Evolutionary conservation across 1,140 invertebrate species (phyloP).

Genomic region (Stegodyphus dumicola): DNA sequence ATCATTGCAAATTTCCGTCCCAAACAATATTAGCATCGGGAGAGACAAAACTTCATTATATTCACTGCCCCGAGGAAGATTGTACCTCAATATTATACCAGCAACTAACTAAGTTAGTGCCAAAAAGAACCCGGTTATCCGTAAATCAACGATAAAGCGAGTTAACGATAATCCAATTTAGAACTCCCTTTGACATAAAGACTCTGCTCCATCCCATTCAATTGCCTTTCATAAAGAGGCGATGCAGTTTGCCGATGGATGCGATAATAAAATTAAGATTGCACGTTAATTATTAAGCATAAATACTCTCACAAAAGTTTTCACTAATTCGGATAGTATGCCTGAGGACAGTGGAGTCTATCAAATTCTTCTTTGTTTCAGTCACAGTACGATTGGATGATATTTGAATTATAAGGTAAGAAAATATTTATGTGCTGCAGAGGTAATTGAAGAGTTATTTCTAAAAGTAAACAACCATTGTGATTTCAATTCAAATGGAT

Average conservation of each 20-base stretch:
- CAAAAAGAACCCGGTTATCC: conserved; percentile 41
- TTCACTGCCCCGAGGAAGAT: conserved; percentile 23
- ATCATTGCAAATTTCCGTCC: too few relatives aligned
- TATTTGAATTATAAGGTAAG: too few relatives aligned
- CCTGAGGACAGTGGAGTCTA: too few relatives aligned
- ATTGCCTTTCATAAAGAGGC: background rate
- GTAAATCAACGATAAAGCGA: conserved; percentile 46
- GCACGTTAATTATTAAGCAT: conserved; percentile 36
- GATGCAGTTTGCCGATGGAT: background rate
- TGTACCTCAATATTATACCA: conserved; percentile 35
- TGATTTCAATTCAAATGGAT: too few relatives aligned
- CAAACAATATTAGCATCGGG: too few relatives aligned
- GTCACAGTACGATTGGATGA: too few relatives aligned
- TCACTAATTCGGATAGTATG: too few relatives aligned
- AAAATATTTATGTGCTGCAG: too few relatives aligned
- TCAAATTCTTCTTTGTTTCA: too few relatives aligned
- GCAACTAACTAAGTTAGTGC: conserved; percentile 36
- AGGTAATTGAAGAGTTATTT: too few relatives aligned
- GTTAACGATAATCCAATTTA: conserved; percentile 51
- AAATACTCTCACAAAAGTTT: background rate
- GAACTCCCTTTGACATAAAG: conserved; percentile 40
- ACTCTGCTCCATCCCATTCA: conserved; percentile 4
- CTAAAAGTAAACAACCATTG: too few relatives aligned
- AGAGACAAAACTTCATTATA: conserved; percentile 40
- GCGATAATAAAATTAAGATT: conserved; percentile 46